Conservation (phyloP, 2,797 vertebrate species). For the Trematomus bernacchii region DNA sequence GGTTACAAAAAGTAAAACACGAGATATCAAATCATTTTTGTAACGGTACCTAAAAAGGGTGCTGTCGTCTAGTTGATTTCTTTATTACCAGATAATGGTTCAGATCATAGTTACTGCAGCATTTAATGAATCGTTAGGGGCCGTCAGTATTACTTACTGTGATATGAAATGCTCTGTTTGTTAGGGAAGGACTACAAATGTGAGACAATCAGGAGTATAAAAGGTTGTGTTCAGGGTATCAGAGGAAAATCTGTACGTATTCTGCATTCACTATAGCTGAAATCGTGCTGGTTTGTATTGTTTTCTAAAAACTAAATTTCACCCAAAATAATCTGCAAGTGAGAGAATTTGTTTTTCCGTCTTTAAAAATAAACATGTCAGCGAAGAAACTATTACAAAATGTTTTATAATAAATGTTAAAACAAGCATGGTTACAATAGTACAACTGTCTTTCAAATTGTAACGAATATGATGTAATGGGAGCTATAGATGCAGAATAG, state of each 20-base stretch:
- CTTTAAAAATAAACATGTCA: conserved; percentile 17
- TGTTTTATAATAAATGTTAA: conserved; percentile 32
- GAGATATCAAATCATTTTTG: conserved; percentile 10
- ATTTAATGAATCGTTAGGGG: conserved; percentile 13
- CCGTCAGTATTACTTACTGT: conserved; percentile 22
- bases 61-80: conserved; percentile 13
- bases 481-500: conserved; percentile 36
- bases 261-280: not conserved
- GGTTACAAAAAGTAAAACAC: conserved; percentile 43
- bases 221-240: conserved; percentile 1
- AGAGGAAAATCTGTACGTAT: not conserved
- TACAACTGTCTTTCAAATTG: conserved; percentile 57
- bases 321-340: not conserved
- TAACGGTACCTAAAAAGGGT: not conserved
- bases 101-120: conserved; percentile 7
- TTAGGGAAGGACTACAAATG: not conserved
- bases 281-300: conserved; percentile 8
- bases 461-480: conserved; percentile 32
- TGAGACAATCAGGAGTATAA: conserved; percentile 6
- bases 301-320: conserved; percentile 5
- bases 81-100: conserved; percentile 2
- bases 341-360: conserved; percentile 28
- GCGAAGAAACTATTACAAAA: conserved; percentile 28
- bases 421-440: conserved; percentile 42
- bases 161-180: not conserved